Evolutionary conservation across 2,113 vertebrate genomes (phyloP), one percentile per base, ranked within the genome.

Genomic region (Onychostoma macrolepis): DNA sequence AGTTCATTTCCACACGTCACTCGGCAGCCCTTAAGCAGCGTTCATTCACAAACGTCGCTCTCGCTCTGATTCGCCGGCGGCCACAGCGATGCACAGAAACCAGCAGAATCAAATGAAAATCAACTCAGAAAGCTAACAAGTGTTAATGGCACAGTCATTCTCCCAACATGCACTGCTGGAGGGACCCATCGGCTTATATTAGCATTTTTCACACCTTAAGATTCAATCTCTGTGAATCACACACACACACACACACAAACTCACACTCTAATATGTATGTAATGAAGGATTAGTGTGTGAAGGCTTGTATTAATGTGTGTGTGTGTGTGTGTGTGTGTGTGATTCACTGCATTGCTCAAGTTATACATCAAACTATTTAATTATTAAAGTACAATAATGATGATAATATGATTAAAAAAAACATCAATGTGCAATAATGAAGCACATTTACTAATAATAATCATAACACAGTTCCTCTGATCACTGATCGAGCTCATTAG

Each of bases 151-250:
- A 84, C 74, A 86, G 85, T 84, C 58, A 80, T 86, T 83, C 65
- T 79, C 80, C 85, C 75, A 86, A 86, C 85, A 86, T 86, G 88
- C 80, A 80, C 17, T 84, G 88, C 80, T 80, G 7, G 48, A 86
- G 85, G 74, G 65, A 30, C 50, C 84, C 24, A n/a, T 53, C 38
- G 13, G 50, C 71, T 89, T 84, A 41, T 50, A 75, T 86, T 86
- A 26, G 63, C 56, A 41, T 75, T 19, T 53, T n/a, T 75, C 17
- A 86, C 50, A 84, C 53, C 85, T 86, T 79, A 79, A 83, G 71
- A 86, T 76, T 48, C 6, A 80, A n/a, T 30, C 43, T 19, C 58
- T 80, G 36, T 36, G 11, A 11, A 6, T 48, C 78, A 76, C 67
- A 77, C 61, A 50, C 56, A 36, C 26, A 65, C 72, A 77, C 84